Percentiles rank a stretch among this genome's conserved stretches.
Evolutionary conservation across 2,888 invertebrate genomes (phyloP).

Genomic region (Tipula confusa): DNA sequence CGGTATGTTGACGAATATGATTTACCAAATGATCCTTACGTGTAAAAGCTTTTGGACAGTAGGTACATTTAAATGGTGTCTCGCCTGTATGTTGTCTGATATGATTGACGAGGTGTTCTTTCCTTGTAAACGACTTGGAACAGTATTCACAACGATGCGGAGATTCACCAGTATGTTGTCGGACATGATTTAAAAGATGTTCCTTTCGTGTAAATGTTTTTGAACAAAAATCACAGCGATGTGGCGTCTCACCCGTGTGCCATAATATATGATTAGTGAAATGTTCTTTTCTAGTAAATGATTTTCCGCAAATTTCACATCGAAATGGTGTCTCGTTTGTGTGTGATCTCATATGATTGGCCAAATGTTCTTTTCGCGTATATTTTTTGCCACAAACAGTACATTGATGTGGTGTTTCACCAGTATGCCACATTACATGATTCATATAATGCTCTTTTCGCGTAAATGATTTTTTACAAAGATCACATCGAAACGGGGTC

Average conservation of each 20-base stretch:
- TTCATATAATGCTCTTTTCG: conserved; percentile 84
- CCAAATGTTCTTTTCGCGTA: conserved; percentile 82
- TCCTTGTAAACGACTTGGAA: conserved; percentile 81
- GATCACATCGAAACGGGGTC: conserved; percentile 79
- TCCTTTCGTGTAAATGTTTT: conserved; percentile 84
- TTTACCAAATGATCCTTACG: conserved; percentile 71
- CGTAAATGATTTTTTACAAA: conserved; percentile 82
- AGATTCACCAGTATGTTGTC: conserved; percentile 76
- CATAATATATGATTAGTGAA: conserved; percentile 87
- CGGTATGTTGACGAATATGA: conserved; percentile 75
- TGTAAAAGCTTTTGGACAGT: conserved; percentile 81
- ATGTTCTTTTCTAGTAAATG: conserved; percentile 84
- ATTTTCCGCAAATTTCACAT: conserved; percentile 83
- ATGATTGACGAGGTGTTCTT: conserved; percentile 82
- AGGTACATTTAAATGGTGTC: conserved; percentile 76
- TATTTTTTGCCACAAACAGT: conserved; percentile 84
- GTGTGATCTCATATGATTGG: conserved; percentile 83
- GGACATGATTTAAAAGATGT: conserved; percentile 79
- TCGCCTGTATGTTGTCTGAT: conserved; percentile 80
- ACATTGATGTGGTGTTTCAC: conserved; percentile 84
- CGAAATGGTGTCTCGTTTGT: conserved; percentile 84
- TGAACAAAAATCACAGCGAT: conserved; percentile 79
- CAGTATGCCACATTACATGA: conserved; percentile 65
- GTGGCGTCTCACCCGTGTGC: conserved; percentile 83
- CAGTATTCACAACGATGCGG: conserved; percentile 81